Evolutionary conservation across 92 coral and sea anemone species (phyloP), one percentile per base, ranked within the genome.

Genomic region (Pocillopora meandrina): DNA sequence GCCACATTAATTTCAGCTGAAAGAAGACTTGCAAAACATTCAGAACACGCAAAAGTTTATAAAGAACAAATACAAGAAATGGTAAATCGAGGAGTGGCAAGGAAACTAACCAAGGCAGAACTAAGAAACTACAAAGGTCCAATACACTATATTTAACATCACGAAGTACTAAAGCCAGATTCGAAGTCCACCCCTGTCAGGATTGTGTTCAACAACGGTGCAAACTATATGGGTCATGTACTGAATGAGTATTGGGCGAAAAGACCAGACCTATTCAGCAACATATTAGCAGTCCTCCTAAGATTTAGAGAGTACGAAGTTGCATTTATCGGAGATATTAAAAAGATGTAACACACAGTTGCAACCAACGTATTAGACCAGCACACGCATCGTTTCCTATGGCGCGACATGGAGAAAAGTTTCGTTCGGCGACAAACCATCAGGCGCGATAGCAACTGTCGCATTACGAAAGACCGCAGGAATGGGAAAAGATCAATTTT

Each of bases 351-450:
- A 2, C 49, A 42, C 49, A 42, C 71, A 12, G 71, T 66, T 9
- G 26, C 21, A 18, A 66, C 26, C 21, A 66, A 20, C 12, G 33
- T 12, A 9, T 66, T 66, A 66, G 71, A 66, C 18, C 71, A 66
- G 21, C 71, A 66, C 33, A 66, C 71, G 10, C 71, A 66, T 18
- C 21, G 71, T 11, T 66, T 66, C 18, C 33, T 66, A 18, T 66
- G 71, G 71, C 9, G 33, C 23, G 33, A 42, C 5, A 42, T 42
- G 49, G 49, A 42, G 2, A 66, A 66, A 23, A 19, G 90, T 86
- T 57, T 86, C 86, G 26, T 86, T 86, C n/a, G 90, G 90, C 6
- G 86, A 86, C 86, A 86, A 86, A 47, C 90, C 90, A 9, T 63
- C 86, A 9, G 86, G 86, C 3, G 65, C 75, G 33, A 80, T 86